Conservation (phyloP, 2,888 invertebrate species). For the Agrypnus murinus region DNA sequence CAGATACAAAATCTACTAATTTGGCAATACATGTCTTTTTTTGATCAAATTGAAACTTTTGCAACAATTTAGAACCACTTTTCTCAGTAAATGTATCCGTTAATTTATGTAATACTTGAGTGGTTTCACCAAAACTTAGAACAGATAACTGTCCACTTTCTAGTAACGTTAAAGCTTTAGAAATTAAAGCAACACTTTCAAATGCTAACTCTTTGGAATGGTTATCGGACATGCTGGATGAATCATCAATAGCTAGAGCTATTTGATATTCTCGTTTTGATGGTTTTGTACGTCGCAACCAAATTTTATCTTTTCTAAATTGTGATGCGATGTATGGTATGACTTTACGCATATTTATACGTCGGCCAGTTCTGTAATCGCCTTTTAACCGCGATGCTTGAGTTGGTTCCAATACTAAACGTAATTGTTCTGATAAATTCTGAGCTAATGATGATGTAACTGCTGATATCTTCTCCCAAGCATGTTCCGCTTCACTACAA, state of each 20-base stretch:
- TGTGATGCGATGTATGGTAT: conserved; percentile 99
- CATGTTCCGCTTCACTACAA: conserved; percentile 71
- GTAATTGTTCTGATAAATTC: conserved; percentile 93
- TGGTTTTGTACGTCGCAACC: conserved; percentile 96
- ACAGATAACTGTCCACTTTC: conserved; percentile 96
- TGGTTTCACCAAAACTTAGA: conserved; percentile 91
- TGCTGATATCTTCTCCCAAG: conserved; percentile 79
- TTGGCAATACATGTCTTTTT: conserved; percentile 91
- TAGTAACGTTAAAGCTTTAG: conserved; percentile 90
- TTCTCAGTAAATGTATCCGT: conserved; percentile 90
- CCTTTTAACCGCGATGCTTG: conserved; percentile 93
- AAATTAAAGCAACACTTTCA: conserved; percentile 94
- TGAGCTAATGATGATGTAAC: conserved; percentile 80
- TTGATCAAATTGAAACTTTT: conserved; percentile 90
- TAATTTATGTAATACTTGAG: conserved; percentile 90
- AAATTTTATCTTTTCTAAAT: conserved; percentile 99
- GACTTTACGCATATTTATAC: conserved; percentile 98
- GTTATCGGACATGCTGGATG: conserved; percentile 92
- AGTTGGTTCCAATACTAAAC: conserved; percentile 96
- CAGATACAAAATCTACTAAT: conserved; percentile 85
- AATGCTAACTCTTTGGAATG: conserved; percentile 93
- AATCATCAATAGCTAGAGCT: conserved; percentile 97
- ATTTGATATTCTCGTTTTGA: conserved; percentile 97
- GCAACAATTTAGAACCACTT: conserved; percentile 87
- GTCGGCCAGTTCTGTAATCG: conserved; percentile 96